A percentile compares a stretch with the other conserved stretches of the same genome.
Evolutionary conservation across 2,888 invertebrate species (phyloP).

Genomic region (Allolobophora icterica): DNA sequence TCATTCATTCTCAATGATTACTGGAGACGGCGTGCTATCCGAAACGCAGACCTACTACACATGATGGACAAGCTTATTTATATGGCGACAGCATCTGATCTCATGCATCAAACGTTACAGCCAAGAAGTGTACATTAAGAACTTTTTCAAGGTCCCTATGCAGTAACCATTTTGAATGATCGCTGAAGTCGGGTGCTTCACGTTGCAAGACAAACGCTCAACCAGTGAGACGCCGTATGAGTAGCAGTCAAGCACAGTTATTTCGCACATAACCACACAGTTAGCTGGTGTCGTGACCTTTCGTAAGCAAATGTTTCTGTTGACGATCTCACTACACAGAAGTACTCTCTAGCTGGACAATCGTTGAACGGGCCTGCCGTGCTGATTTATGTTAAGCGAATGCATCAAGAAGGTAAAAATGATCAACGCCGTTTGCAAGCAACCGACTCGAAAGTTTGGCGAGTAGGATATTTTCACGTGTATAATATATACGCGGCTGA

Average conservation of each 20-base stretch:
- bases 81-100: background rate
- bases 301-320: background rate
- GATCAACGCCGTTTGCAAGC: background rate
- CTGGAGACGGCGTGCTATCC: background rate
- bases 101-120: background rate
- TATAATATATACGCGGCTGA: background rate
- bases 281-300: background rate
- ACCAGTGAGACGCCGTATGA: background rate
- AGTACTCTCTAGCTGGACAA: background rate
- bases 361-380: background rate
- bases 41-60: background rate
- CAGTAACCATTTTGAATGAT: background rate
- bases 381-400: background rate
- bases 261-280: no score
- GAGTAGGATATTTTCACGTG: background rate
- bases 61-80: background rate
- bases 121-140: background rate
- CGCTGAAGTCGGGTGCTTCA: background rate
- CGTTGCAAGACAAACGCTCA: background rate
- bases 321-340: background rate
- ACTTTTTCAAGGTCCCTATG: background rate
- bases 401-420: background rate
- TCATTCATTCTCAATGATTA: background rate
- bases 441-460: background rate
- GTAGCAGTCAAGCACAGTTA: background rate